These are phyloP conservation scores for Perizoma flavofasciatum DNA, from an alignment of 2,888 invertebrate species.

Conservation along the genomic window DNA sequence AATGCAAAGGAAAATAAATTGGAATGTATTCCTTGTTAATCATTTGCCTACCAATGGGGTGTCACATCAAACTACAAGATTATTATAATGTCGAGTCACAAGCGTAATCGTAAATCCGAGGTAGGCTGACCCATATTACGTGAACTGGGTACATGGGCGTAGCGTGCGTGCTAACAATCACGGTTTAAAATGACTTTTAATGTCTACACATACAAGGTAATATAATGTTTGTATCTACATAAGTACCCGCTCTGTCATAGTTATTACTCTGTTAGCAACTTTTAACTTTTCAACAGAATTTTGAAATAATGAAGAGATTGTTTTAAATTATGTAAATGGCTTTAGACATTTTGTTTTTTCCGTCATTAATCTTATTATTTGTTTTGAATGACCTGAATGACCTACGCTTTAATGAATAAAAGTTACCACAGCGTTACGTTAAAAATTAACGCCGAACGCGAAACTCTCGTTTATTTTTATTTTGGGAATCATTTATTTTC, in stretches of 20 bases:
- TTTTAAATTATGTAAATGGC: conserved; percentile 10
- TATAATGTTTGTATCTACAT: conserved; percentile 64
- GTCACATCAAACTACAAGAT: conserved; percentile 40
- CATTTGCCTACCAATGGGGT: conserved; percentile 27
- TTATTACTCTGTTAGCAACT: conserved; percentile 63
- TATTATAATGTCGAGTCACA: conserved; percentile 54
- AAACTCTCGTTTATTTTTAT: conserved; percentile 80
- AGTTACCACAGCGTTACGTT: conserved; percentile 64
- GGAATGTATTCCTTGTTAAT: too few relatives aligned
- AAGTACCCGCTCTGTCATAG: conserved; percentile 48
- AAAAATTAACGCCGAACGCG: conserved; percentile 75
- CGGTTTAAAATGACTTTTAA: conserved; percentile 61
- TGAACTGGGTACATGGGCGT: conserved; percentile 36
- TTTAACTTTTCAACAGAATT: conserved; percentile 48
- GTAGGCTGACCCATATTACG: conserved; percentile 57
- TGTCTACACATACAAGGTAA: conserved; percentile 72
- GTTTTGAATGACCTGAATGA: conserved; percentile 45
- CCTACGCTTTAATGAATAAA: conserved; percentile 54
- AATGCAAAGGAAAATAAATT: neutral
- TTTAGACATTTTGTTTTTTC: conserved; percentile 18
- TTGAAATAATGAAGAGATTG: conserved; percentile 26
- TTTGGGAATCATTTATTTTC: conserved; percentile 81
- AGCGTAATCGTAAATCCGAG: conserved; percentile 53
- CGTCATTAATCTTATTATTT: conserved; percentile 30
- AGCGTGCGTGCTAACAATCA: conserved; percentile 73